Conservation (phyloP, 1,140 invertebrate species). For the Oreohelix idahoensis region DNA sequence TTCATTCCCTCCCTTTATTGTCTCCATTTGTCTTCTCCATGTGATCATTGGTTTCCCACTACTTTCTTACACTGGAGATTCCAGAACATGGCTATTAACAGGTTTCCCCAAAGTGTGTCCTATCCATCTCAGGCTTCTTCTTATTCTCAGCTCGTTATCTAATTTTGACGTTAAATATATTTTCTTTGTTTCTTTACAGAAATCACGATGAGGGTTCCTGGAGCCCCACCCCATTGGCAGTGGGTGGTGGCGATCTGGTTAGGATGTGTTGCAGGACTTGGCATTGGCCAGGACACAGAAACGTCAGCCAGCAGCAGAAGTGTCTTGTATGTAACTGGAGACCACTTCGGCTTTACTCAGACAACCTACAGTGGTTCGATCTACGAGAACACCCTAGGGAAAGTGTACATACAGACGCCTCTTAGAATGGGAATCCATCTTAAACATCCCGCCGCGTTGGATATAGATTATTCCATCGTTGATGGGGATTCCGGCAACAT, state of each 20-base stretch:
- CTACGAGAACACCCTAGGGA: slow-evolving; percentile 90
- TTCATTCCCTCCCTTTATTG: too few species aligned
- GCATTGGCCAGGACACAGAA: background rate
- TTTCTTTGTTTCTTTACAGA: background rate
- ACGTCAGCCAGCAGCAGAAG: background rate
- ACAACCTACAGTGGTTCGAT: slow-evolving; percentile 90
- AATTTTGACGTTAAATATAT: too few species aligned
- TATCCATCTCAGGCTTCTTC: too few species aligned
- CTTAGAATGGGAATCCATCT: slow-evolving; percentile 80
- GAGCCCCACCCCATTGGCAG: background rate
- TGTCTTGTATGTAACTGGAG: background rate
- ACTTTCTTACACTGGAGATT: too few species aligned
- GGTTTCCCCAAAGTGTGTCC: too few species aligned
- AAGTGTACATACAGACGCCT: slow-evolving; percentile 82
- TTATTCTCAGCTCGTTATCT: too few species aligned
- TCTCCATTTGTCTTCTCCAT: too few species aligned
- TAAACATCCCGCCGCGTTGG: slow-evolving; percentile 76
- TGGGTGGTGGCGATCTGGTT: background rate
- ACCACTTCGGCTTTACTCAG: slow-evolving; percentile 78
- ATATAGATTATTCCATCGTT: slow-evolving; percentile 78
- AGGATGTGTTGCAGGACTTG: background rate
- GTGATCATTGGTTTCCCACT: too few species aligned
- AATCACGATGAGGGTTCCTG: background rate
- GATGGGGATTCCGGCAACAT: slow-evolving; percentile 89
- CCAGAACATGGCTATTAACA: too few species aligned